A percentile compares a stretch with the other conserved stretches of the same genome.
phyloP scores from a whole-genome alignment of 2,888 invertebrate species.

The Alentia gelatinosa region DNA sequence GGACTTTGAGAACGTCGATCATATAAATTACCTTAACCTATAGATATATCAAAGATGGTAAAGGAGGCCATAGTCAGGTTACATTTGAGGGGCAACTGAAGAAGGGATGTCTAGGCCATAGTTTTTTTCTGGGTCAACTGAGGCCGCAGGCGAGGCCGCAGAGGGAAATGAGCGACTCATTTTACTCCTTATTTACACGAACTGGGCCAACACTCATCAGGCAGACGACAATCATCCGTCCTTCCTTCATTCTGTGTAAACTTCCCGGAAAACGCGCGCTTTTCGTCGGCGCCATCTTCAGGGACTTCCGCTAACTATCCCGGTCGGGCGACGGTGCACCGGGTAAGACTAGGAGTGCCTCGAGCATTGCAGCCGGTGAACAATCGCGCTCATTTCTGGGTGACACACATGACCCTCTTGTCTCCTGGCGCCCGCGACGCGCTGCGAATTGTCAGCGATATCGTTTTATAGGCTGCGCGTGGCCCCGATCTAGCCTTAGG shows the following conservation, averaged over 20 bases:
- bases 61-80: too few species aligned
- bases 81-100: too few species aligned
- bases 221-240: constrained; percentile 31
- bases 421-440: not conserved
- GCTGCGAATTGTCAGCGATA: constrained; percentile 8
- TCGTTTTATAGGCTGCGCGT: not conserved
- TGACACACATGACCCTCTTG: constrained; percentile 28
- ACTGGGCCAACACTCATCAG: constrained; percentile 32
- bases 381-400: constrained; percentile 35
- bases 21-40: too few species aligned
- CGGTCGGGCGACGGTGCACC: constrained; percentile 3
- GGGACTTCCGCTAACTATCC: constrained; percentile 34
- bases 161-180: constrained; percentile 43
- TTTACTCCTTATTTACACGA: constrained; percentile 48
- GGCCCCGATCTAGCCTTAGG: not conserved
- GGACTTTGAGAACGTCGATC: too few species aligned
- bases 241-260: constrained; percentile 26
- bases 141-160: too few species aligned
- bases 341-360: not conserved
- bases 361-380: constrained; percentile 15
- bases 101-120: too few species aligned
- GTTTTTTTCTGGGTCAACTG: too few species aligned
- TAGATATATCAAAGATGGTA: too few species aligned
- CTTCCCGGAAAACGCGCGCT: not conserved
- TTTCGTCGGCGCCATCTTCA: constrained; percentile 20